Base-by-base conservation (phyloP, 64 coral and sea anemone genomes). In the Montipora cactus region DNA sequence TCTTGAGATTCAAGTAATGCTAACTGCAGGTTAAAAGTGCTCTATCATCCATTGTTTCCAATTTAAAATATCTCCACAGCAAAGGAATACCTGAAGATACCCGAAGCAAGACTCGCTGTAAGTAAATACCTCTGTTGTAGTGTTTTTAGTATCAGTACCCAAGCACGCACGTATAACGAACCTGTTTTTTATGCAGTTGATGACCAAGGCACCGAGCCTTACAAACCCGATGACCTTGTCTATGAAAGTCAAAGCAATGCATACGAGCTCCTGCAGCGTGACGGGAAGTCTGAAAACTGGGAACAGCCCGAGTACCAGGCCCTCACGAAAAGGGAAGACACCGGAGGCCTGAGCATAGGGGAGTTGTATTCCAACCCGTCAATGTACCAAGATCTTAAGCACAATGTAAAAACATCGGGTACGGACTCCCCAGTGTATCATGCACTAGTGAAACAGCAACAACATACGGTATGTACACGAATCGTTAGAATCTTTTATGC, bases 371-470 rank as follows among this genome's bases (percentile, higher is more conserved):
- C 45, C 4, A 86, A 72, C n/a, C 82, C 82, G 4, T 20, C 82
- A 86, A 49, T 50, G 82, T 86, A 71, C n/a, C 82, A 86, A 16
- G 62, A 70, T 5, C 82, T 86, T 50, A 11, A 47, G 18, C 70
- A 51, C 7, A 71, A 49, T 22, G 46, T 21, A 14, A 71, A 45
- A 4, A 21, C 18, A 1, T 23, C 62, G n/a, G 7, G 22, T 21
- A 19, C 7, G 2, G 47, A 71, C 18, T 49, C 71, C 8, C 62
- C 82, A 48, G 82, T 44, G 46, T 86, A 86, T 50, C 82, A 86
- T 10, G 28, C 82, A 18, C 66, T 86, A 10, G 5, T 71, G 44
- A 86, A 86, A 83, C 77, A 79, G 48, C 77, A 52, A 10, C 58
- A 66, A 50, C 47, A 59, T 71, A 22, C 15, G 82, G 82, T 86